These are phyloP conservation scores for Enteromius treurensis DNA, from an alignment of 2,797 vertebrate genomes.

Conservation along the genomic window DNA sequence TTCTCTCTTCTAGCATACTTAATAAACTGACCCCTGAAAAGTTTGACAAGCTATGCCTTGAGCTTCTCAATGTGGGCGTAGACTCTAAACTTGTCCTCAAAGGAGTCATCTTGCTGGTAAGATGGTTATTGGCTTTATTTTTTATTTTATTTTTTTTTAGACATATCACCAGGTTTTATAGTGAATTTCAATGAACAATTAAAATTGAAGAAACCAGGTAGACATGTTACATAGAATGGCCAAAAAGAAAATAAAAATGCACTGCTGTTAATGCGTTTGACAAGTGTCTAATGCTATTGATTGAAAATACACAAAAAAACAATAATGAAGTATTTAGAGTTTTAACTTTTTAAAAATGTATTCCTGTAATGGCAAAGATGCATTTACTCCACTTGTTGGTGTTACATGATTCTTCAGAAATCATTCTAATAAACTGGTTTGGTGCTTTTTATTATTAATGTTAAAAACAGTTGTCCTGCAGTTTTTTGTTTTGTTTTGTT, in stretches of 20 bases:
- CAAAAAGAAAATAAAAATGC: not conserved
- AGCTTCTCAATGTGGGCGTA: conserved; percentile 99
- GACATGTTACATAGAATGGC: not conserved
- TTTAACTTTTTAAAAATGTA: not conserved
- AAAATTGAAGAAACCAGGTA: not conserved
- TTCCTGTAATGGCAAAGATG: not conserved
- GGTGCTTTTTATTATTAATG: not conserved
- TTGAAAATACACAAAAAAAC: not conserved
- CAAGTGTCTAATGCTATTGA: not conserved
- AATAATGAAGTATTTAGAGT: not conserved
- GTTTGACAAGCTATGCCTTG: conserved; percentile 99
- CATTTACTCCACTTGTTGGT: not conserved
- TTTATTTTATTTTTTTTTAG: not conserved
- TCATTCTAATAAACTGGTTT: not conserved
- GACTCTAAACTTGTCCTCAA: conserved; percentile 99
- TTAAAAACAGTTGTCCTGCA: not conserved
- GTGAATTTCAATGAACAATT: not conserved
- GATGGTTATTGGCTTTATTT: conserved; percentile 48
- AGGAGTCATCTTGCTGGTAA: conserved; percentile 99
- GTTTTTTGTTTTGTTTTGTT: not conserved
- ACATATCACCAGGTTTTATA: not conserved
- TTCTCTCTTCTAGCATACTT: conserved; percentile 86
- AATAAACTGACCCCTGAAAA: conserved; percentile 99
- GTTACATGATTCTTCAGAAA: not conserved
- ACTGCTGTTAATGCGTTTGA: not conserved